A percentile compares a stretch with the other conserved stretches of the same genome.
Evolutionary conservation across 2,797 vertebrate genomes (phyloP).

Genomic region (Oreochromis grahami): DNA sequence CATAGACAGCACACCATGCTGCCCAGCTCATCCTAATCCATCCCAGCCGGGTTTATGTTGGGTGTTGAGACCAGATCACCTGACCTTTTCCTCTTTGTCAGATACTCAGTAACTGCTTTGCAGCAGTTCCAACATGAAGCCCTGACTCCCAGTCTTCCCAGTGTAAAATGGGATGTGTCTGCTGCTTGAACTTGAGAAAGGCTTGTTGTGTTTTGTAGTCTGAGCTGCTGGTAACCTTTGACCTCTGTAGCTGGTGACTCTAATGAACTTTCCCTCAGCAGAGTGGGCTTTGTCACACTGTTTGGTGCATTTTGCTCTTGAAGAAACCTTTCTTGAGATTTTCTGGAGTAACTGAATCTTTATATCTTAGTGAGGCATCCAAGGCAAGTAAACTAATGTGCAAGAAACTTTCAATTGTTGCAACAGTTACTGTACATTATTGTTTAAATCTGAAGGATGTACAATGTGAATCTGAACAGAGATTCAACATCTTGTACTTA

Average conservation of each 20-base stretch:
- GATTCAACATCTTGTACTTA: slow-evolving; percentile 62
- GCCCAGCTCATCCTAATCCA: too few species aligned
- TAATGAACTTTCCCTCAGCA: not conserved
- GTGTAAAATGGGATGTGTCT: not conserved
- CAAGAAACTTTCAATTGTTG: not conserved
- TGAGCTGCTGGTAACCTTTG: not conserved
- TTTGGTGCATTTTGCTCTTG: not conserved
- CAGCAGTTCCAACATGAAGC: not conserved
- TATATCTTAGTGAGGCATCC: too few species aligned
- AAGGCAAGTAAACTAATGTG: not conserved
- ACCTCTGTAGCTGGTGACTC: not conserved
- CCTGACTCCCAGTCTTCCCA: not conserved
- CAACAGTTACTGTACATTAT: not conserved
- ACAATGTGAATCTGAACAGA: not conserved
- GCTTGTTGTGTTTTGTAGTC: not conserved
- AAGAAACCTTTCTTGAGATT: not conserved
- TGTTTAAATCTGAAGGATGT: not conserved
- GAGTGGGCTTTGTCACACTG: not conserved
- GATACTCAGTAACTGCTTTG: too few species aligned
- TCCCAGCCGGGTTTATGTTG: too few species aligned
- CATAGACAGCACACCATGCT: too few species aligned
- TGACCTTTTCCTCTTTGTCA: too few species aligned
- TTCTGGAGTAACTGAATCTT: not conserved
- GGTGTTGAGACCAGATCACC: too few species aligned
- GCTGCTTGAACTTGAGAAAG: not conserved